Percentiles rank a stretch among this genome's conserved stretches.
Conservation (phyloP, 1,140 invertebrate genomes). For the Cyrtorhinus lividipennis region DNA sequence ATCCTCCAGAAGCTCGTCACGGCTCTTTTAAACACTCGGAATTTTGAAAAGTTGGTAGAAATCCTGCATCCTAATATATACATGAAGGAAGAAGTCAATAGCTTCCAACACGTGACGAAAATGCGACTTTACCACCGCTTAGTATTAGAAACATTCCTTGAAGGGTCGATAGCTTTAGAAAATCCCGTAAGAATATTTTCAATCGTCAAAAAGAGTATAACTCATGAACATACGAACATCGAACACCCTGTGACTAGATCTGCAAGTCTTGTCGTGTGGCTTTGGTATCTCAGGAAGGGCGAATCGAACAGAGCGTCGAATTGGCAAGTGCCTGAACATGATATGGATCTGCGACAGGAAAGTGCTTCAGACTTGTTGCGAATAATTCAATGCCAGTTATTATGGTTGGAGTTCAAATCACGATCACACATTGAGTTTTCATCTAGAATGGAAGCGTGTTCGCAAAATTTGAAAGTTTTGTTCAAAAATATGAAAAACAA, state of each 20-base stretch:
- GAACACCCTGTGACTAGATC: neutral
- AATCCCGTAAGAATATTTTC: neutral
- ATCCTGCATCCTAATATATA: neutral
- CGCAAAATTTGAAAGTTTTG: neutral
- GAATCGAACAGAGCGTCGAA: slow-evolving; percentile 2
- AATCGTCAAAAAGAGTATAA: neutral
- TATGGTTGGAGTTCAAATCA: neutral
- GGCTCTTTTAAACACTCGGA: slow-evolving; percentile 1
- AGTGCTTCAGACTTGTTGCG: neutral
- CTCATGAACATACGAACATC: neutral
- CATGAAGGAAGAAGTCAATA: neutral
- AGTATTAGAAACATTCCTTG: slow-evolving; percentile 5
- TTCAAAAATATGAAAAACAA: neutral
- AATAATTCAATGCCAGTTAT: slow-evolving; percentile 8
- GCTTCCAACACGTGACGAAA: slow-evolving; percentile 1
- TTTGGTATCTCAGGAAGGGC: neutral
- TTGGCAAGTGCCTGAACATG: slow-evolving; percentile 3
- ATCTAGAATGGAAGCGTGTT: neutral
- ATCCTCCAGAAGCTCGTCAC: neutral
- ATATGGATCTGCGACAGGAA: neutral
- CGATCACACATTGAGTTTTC: neutral
- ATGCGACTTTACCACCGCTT: slow-evolving; percentile 2
- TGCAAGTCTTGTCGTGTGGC: neutral
- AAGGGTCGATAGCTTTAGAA: neutral
- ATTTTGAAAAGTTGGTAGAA: slow-evolving; percentile 9